phyloP scores from a whole-genome alignment of 2,113 vertebrate genomes.

The Ciconia stormi region DNA sequence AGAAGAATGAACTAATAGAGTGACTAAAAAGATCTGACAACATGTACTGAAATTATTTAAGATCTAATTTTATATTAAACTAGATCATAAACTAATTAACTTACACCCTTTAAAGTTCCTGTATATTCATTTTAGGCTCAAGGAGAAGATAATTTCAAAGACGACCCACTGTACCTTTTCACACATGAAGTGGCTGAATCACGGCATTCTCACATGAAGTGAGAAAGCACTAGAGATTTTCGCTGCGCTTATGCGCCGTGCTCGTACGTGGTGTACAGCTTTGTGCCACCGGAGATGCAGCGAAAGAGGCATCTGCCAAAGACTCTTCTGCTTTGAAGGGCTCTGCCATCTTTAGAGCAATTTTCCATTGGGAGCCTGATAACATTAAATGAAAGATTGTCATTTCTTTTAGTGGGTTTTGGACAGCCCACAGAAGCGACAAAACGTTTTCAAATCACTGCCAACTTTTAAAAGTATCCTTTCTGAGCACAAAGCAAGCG shows the following conservation, averaged over 20 bases:
- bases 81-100: not conserved
- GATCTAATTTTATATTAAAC: not conserved
- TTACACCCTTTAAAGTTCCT: not conserved
- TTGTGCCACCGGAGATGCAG: not conserved
- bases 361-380: not conserved
- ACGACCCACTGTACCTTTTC: accelerated
- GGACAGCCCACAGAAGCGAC: not conserved
- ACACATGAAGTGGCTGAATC: not conserved
- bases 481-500: not conserved
- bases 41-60: not conserved
- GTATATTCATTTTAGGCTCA: not conserved
- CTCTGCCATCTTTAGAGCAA: not conserved
- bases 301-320: not conserved
- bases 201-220: not conserved
- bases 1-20: not conserved
- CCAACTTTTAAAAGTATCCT: not conserved
- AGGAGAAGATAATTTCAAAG: not conserved
- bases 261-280: accelerated
- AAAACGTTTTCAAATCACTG: not conserved
- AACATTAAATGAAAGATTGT: not conserved
- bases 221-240: not conserved
- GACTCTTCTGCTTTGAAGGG: not conserved
- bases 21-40: not conserved
- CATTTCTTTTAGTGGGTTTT: not conserved
- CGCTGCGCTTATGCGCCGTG: accelerated